Evolutionary conservation across 2,797 vertebrate genomes (phyloP).

Genomic region (Melanotaenia maccullochi): DNA sequence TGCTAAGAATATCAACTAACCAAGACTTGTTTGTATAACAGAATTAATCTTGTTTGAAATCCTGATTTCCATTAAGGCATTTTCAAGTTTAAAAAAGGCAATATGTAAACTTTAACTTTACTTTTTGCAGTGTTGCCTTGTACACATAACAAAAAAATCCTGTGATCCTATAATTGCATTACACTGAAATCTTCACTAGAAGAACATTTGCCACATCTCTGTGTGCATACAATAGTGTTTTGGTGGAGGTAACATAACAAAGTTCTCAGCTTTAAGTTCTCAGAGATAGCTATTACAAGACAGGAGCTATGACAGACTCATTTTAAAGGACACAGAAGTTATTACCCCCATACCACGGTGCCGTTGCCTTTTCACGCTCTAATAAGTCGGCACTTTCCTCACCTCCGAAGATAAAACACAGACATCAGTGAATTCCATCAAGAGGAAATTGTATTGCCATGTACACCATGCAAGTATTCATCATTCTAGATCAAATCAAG

Average conservation of each 20-base stretch:
- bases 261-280: conserved; percentile 54
- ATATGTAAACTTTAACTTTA: conserved; percentile 19
- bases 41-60: conserved; percentile 52
- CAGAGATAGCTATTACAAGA: conserved; percentile 36
- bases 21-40: conserved; percentile 50
- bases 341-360: conserved; percentile 69
- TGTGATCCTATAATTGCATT: conserved; percentile 20
- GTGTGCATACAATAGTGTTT: conserved; percentile 28
- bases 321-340: conserved; percentile 79
- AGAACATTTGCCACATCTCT: conserved; percentile 22
- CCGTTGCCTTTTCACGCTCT: conserved; percentile 77
- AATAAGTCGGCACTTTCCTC: conserved; percentile 73
- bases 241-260: conserved; percentile 36
- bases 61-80: conserved; percentile 37
- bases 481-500: conserved; percentile 71
- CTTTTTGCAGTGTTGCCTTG: conserved; percentile 27
- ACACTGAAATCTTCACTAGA: conserved; percentile 13
- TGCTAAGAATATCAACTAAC: conserved; percentile 67
- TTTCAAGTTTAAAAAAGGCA: conserved; percentile 48
- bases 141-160: background rate
- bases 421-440: conserved; percentile 69
- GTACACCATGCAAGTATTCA: conserved; percentile 63
- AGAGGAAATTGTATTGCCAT: conserved; percentile 65
- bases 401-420: conserved; percentile 74
- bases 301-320: conserved; percentile 69